Percentiles rank a stretch among this genome's conserved stretches.
phyloP scores from a whole-genome alignment of 2,797 vertebrate species.

The Coregonus ussuriensis region DNA sequence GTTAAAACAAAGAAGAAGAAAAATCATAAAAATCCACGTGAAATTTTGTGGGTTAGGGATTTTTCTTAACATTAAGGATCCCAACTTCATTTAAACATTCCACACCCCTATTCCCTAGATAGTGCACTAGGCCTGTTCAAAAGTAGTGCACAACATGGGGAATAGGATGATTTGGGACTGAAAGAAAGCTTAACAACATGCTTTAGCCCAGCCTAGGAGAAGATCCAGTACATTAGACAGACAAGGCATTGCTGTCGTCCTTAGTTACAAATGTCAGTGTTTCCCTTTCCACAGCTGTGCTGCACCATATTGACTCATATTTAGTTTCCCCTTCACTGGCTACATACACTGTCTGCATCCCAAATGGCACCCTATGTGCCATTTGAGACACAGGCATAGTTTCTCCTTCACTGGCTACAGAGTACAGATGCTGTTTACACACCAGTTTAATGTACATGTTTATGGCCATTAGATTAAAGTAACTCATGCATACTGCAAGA shows the following conservation, averaged over 20 bases:
- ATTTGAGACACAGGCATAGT: not conserved
- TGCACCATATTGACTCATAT: conserved; percentile 47
- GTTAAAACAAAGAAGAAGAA: too few relatives aligned
- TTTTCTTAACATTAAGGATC: too few relatives aligned
- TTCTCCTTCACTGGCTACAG: not conserved
- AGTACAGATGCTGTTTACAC: not conserved
- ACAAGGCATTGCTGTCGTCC: conserved; percentile 41
- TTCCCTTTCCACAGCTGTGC: conserved; percentile 43
- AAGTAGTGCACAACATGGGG: conserved; percentile 16
- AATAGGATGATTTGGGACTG: not conserved
- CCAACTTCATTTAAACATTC: too few relatives aligned
- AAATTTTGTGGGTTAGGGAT: too few relatives aligned
- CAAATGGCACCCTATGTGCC: too few relatives aligned
- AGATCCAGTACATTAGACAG: conserved; percentile 17
- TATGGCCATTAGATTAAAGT: conserved; percentile 27
- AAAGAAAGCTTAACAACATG: conserved; percentile 22
- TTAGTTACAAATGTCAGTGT: conserved; percentile 61
- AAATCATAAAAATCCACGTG: too few relatives aligned
- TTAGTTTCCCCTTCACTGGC: conserved; percentile 33
- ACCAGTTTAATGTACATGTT: conserved; percentile 32
- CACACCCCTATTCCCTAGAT: too few relatives aligned
- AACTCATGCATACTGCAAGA: not conserved
- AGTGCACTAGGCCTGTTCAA: not conserved
- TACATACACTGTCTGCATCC: conserved; percentile 31
- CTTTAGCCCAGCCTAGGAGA: conserved; percentile 37